Evolutionary conservation across 64 coral and sea anemone genomes (phyloP).

Genomic region (Stichodactyla mertensii): DNA sequence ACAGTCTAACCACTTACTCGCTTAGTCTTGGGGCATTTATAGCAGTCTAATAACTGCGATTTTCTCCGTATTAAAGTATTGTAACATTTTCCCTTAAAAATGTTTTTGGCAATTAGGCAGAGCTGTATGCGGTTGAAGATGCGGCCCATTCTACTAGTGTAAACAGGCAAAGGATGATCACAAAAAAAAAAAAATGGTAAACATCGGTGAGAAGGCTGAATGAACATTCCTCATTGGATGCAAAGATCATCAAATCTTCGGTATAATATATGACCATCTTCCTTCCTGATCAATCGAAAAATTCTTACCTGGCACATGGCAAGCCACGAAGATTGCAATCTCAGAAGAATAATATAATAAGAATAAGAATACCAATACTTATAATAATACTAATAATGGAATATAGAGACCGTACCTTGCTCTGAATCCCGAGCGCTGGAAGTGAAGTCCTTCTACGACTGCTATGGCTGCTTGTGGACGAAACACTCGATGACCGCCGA

Average conservation of each 20-base stretch:
- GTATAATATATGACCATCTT: neutral
- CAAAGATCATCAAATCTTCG: slow-evolving; percentile 53
- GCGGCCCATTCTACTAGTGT: neutral
- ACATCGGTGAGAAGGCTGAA: neutral
- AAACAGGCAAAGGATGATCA: neutral
- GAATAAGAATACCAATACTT: slow-evolving; percentile 22
- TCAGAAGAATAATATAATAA: slow-evolving; percentile 20
- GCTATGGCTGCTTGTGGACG: slow-evolving; percentile 79
- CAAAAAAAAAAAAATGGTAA: neutral
- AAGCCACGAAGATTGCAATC: slow-evolving; percentile 16
- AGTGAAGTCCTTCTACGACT: slow-evolving; percentile 77
- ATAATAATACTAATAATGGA: slow-evolving; percentile 27
- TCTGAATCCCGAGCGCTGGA: slow-evolving; percentile 78
- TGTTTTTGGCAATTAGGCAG: neutral
- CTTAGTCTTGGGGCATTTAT: slow-evolving; percentile 18
- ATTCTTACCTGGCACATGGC: neutral
- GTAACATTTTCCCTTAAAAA: neutral
- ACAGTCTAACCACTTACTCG: slow-evolving; percentile 22
- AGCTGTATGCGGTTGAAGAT: neutral
- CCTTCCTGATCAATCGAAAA: neutral
- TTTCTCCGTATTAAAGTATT: slow-evolving; percentile 33
- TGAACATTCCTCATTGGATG: slow-evolving; percentile 11
- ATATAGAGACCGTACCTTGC: slow-evolving; percentile 51
- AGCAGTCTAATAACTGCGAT: slow-evolving; percentile 24
- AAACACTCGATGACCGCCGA: slow-evolving; percentile 69